Evolutionary conservation across 53 echinoderm and acorn worm species (phyloP).

Genomic region (Echinarachnius parma): DNA sequence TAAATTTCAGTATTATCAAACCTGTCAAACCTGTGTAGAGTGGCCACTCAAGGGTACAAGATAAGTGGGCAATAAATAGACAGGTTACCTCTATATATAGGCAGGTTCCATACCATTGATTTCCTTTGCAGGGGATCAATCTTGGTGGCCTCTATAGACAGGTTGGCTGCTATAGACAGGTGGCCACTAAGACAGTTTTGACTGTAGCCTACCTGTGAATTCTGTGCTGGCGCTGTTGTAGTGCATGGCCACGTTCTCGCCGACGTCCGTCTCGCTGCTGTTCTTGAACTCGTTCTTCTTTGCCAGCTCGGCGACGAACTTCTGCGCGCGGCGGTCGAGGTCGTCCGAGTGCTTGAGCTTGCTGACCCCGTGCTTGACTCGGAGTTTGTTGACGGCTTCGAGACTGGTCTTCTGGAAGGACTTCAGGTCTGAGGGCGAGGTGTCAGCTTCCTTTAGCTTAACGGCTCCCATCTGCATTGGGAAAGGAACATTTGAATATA

Average conservation of each 20-base stretch:
- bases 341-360: slow-evolving; percentile 66
- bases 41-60: no score
- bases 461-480: slow-evolving; percentile 68
- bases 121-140: no score
- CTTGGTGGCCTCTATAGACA: no score
- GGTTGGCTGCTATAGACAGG: no score
- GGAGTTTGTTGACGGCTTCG: slow-evolving; percentile 80
- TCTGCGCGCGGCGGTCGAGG: slow-evolving; percentile 64
- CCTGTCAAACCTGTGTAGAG: no score
- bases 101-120: no score
- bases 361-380: slow-evolving; percentile 56
- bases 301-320: slow-evolving; percentile 85
- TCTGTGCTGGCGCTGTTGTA: slow-evolving; percentile 76
- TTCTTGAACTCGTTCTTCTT: slow-evolving; percentile 81
- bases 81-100: no score
- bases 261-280: slow-evolving; percentile 67
- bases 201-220: slow-evolving; percentile 93
- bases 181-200: no score
- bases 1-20: no score
- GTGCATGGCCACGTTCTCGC: slow-evolving; percentile 98
- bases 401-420: slow-evolving; percentile 61
- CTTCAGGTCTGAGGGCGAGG: slow-evolving; percentile 64
- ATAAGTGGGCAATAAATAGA: no score
- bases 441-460: slow-evolving; percentile 69
- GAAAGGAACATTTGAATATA: no score